Base-by-base conservation (phyloP, 2,888 invertebrate genomes). In the Aromia moschata region DNA sequence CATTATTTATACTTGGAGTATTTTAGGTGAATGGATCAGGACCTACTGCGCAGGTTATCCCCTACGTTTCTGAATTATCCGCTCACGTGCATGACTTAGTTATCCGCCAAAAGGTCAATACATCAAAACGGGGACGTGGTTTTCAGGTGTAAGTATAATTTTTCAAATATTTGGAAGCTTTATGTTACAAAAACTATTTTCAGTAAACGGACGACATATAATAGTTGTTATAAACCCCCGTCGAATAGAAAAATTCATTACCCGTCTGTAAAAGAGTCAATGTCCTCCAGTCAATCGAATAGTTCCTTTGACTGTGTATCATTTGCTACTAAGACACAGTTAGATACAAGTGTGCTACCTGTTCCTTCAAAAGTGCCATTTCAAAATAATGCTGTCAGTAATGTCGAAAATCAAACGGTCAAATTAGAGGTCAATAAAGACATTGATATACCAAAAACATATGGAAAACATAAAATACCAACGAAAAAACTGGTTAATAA, bases 61-160 rank as follows among this genome's bases (percentile, higher is more conserved):
- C 65, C 1, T 52, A 72, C 15, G 54, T 70, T 10, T 69, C 67
- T 30, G 60, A 62, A 25, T 76, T 77, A 63, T 69, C 66, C 1
- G 67, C 68, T n/a, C 77, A 77, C 58, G 73, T 77, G 3, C 69
- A 73, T 57, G 60, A 70, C n/a, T 57, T 77, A 60, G 74, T 77
- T 3, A 45, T 67, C 1, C 67, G 64, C 31, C 77, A 77, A 58
- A 75, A 64, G 56, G 38, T 58, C 20, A 51, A 20, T 11, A 46
- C 10, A 1, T 56, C 46, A n/a, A 60, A 47, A 30, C 40, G 15
- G 15, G 37, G n/a, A 49, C 12, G 15, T 16, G 2, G 3, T 11
- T 15, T 17, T 14, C 31, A 12, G 10, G 20, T 38, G 51, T 46
- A 47, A 52, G 18, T 25, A 38, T 25, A 7, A 25, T 25, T 25